Percentiles rank a stretch among this genome's conserved stretches.
These are phyloP conservation scores for Pocota personata DNA, from an alignment of 2,888 invertebrate genomes.

Conservation along the genomic window DNA sequence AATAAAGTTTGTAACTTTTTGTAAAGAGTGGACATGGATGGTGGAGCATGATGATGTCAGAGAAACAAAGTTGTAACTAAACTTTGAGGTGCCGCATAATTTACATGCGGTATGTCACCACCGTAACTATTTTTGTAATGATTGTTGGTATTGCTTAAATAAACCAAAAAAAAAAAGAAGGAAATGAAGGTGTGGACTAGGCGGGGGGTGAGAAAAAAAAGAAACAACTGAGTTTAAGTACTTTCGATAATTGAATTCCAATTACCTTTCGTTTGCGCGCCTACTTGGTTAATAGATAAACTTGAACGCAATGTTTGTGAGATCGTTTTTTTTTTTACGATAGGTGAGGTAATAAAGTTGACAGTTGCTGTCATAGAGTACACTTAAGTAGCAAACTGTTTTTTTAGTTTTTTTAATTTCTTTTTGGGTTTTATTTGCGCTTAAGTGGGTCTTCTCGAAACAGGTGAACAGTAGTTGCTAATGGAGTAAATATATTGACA, in stretches of 20 bases:
- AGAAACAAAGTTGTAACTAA: constrained; percentile 17
- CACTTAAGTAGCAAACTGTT: constrained; percentile 17
- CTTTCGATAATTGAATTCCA: constrained; percentile 62
- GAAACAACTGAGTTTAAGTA: neutral
- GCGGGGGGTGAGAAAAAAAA: neutral
- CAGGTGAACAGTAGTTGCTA: constrained; percentile 57
- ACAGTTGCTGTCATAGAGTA: constrained; percentile 8
- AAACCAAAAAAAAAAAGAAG: neutral
- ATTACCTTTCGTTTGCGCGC: constrained; percentile 26
- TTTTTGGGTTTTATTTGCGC: constrained; percentile 14
- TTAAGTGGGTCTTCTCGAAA: constrained; percentile 53
- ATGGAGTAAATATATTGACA: constrained; percentile 38
- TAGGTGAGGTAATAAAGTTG: constrained; percentile 40
- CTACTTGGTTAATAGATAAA: neutral
- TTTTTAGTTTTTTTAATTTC: neutral
- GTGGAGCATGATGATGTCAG: constrained; percentile 69
- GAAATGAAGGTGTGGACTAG: neutral
- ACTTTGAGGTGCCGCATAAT: constrained; percentile 48
- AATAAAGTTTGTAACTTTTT: constrained; percentile 48
- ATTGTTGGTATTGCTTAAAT: neutral
- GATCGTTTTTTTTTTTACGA: neutral
- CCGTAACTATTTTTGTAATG: neutral
- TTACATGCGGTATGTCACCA: constrained; percentile 45
- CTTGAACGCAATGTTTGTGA: constrained; percentile 17
- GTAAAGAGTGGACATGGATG: constrained; percentile 56